These are phyloP conservation scores for Clarias pachynema DNA, from an alignment of 2,797 vertebrate species.

Conservation along the genomic window DNA sequence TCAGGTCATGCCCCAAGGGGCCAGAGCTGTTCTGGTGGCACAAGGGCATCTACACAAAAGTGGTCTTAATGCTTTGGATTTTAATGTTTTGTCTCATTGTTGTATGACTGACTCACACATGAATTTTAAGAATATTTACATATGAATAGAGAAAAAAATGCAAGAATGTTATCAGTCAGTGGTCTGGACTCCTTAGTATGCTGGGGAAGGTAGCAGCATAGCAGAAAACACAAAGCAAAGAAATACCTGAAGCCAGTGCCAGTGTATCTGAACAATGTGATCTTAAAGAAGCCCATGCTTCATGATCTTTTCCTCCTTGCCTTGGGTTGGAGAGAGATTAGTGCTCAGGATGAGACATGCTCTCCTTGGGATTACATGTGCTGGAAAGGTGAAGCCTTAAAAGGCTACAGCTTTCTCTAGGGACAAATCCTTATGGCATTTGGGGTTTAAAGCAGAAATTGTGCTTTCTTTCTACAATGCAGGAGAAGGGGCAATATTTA, in stretches of 20 bases:
- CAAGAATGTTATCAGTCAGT: not conserved
- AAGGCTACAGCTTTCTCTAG: slow-evolving; percentile 49
- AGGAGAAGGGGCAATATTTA: slow-evolving; percentile 43
- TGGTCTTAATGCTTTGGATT: no score
- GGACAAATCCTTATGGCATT: slow-evolving; percentile 55
- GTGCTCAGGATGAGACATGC: not conserved
- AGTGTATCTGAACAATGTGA: slow-evolving; percentile 20
- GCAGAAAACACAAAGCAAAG: not conserved
- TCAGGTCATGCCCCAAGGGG: no score
- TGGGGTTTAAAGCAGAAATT: slow-evolving; percentile 39
- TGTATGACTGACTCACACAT: not conserved
- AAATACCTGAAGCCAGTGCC: slow-evolving; percentile 6
- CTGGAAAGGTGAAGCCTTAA: slow-evolving; percentile 52
- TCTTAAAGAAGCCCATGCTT: slow-evolving; percentile 23
- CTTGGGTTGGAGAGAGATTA: slow-evolving; percentile 13
- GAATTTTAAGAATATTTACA: not conserved
- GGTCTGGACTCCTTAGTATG: not conserved
- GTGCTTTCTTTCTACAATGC: slow-evolving; percentile 21
- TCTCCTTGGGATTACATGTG: slow-evolving; percentile 37
- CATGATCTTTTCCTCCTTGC: slow-evolving; percentile 30
- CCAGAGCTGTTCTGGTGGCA: no score
- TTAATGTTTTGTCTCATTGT: no score
- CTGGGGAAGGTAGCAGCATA: not conserved
- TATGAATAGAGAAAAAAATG: not conserved
- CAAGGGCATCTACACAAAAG: no score